These are phyloP conservation scores for Pagrus major DNA, from an alignment of 2,113 vertebrate genomes.

Conservation along the genomic window DNA sequence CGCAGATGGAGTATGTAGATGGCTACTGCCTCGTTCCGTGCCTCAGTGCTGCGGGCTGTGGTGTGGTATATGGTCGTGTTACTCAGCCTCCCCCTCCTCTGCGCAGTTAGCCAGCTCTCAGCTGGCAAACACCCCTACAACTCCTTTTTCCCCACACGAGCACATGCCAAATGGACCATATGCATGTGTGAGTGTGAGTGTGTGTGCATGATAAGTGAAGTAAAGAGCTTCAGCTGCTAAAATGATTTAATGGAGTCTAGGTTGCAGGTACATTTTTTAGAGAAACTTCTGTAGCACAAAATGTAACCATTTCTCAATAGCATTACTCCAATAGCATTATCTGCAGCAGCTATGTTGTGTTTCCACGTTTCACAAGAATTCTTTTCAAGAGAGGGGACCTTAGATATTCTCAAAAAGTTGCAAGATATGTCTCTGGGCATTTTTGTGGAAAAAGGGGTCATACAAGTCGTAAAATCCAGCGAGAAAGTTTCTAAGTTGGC, in stretches of 20 bases:
- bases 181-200: constrained; percentile 9
- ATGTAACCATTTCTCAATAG: background rate
- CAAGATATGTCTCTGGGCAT: too few relatives aligned
- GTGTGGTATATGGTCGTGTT: constrained; percentile 53
- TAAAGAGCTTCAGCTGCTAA: background rate
- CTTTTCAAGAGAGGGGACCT: too few relatives aligned
- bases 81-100: constrained; percentile 36
- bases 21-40: constrained; percentile 53
- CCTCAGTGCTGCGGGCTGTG: constrained; percentile 65
- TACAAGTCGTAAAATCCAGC: too few relatives aligned
- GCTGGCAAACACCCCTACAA: constrained; percentile 54
- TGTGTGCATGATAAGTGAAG: background rate
- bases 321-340: background rate
- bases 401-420: too few relatives aligned
- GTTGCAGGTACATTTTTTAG: background rate
- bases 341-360: background rate
- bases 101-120: constrained; percentile 63
- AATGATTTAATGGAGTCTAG: background rate
- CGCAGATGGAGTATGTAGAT: constrained; percentile 72
- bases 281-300: background rate
- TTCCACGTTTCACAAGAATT: background rate
- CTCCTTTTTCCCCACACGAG: constrained; percentile 58
- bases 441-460: too few relatives aligned
- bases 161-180: constrained; percentile 63
- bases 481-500: too few relatives aligned